Evolutionary conservation across 2,888 invertebrate species (phyloP), one percentile per base, ranked within the genome.

Genomic region (Drosophila emarginata): DNA sequence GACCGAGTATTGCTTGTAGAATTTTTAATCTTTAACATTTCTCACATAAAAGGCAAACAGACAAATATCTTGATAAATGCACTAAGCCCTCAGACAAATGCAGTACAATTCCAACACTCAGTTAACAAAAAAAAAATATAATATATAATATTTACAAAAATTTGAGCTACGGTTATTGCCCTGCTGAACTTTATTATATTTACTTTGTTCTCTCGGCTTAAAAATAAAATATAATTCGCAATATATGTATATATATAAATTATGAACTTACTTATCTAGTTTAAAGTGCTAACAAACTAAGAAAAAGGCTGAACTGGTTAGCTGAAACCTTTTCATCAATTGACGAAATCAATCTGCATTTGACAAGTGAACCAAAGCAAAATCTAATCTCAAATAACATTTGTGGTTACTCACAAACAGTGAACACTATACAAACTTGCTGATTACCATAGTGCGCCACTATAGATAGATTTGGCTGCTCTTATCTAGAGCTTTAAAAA

Each of bases 371-470:
- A 21, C 18, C 56, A 32, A 37, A 36, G 37, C 18, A 37, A 56
- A 53, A 32, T 32, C 14, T 37, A 32, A 32, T 26, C 18, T 54
- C 5, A 21, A 36, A 36, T 36, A 18, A 18, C 18, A 36, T 12
- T 28, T 54, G 53, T 14, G 53, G 53, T 53, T 18, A 26, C 54
- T 39, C 45, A 56, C 60, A 21, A 60, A 11, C 39, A 7, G 15
- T 45, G 23, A 40, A 36, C 0, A 36, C 51, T 7, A 28, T 32
- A 18, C 53, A 26, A 3, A 12, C 15, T 56, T 15, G 36, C 56
- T 61, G 69, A 74, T 74, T 70, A 74, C 18, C 69, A 67, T 66
- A 66, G 52, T 73, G 69, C 54, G 69, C 61, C 69, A 65, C 15
- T 15, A 18, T 2, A 40, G 40, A 18, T 45, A 45, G 14, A 39